Percentiles rank a stretch among this genome's conserved stretches.
Conservation (phyloP, 2,888 invertebrate species). For the Eumacrocentrus americanus region DNA sequence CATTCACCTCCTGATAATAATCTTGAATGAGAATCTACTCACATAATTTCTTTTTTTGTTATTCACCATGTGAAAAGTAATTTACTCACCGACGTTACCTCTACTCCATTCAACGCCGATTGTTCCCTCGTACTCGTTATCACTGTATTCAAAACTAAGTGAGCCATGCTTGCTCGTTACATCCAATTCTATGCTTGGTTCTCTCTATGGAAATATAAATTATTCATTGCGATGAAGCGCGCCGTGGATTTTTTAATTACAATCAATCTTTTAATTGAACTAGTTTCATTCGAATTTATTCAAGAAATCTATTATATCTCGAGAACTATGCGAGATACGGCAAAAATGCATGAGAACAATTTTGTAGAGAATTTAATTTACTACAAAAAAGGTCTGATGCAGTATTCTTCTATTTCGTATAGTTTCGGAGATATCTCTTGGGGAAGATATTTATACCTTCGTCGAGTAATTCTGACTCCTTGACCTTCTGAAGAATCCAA, state of each 20-base stretch:
- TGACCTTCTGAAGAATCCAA: slow-evolving; percentile 69
- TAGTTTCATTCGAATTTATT: no score
- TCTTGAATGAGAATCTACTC: slow-evolving; percentile 13
- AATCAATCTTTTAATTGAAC: not conserved
- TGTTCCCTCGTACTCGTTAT: slow-evolving; percentile 58
- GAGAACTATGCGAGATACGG: no score
- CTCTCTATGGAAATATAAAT: slow-evolving; percentile 54
- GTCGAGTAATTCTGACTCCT: slow-evolving; percentile 58
- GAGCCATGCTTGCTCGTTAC: slow-evolving; percentile 68
- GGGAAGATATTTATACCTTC: slow-evolving; percentile 43
- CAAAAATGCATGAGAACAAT: no score
- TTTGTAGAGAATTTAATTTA: slow-evolving; percentile 18
- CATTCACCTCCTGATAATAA: slow-evolving; percentile 63
- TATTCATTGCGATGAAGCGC: slow-evolving; percentile 9
- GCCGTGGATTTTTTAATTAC: no score
- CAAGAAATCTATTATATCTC: no score
- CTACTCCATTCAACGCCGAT: slow-evolving; percentile 58
- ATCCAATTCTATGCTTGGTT: slow-evolving; percentile 66
- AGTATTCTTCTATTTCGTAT: not conserved
- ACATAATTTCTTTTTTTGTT: not conserved
- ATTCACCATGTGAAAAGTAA: not conserved
- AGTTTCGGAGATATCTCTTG: not conserved
- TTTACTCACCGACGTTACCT: slow-evolving; percentile 53
- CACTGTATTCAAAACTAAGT: slow-evolving; percentile 65
- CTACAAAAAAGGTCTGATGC: not conserved